Base-by-base conservation (phyloP, 1,140 invertebrate species). In the Heliconius melpomene region DNA sequence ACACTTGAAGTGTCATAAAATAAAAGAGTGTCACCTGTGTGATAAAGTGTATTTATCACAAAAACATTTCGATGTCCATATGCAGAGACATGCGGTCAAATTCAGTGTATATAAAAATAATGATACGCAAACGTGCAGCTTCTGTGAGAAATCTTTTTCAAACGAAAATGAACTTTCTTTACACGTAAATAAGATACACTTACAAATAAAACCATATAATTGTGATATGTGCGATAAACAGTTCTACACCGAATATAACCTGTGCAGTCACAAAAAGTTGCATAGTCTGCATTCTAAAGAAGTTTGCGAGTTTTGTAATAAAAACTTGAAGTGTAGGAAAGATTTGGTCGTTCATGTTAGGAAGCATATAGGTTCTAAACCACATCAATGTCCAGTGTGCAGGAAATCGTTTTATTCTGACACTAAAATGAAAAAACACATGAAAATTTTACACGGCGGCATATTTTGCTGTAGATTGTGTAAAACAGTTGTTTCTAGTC, bases 201-300 rank as follows among this genome's bases (percentile, higher is more conserved):
- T 94, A 74, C 92, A 92, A 88, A 92, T 94, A 70, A 94, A 93
- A 87, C 92, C 93, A 0, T 93, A 92, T 75, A 84, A 70, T 74
- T 94, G 93, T 80, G 92, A 93, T 66, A 93, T 93, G 91, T 94
- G 92, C 70, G 90, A 93, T 3, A 87, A 80, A 75, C 84, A 90
- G 29, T 94, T 91, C 76, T 93, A 93, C 74, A 90, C 91, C 0
- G 90, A 91, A 74, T 85, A 81, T 8, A 89, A 93, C 84, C 82
- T 94, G 80, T 88, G 74, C 13, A 86, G 86, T 80, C 93, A 94
- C 80, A 93, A 92, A 77, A 88, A 85, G 66, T 78, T 92, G 13
- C 93, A 94, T 52, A 89, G 82, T 84, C 70, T 91, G 18, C 71
- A 38, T 32, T 86, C 85, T 0, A 89, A 87, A 52, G 92, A 94